phyloP scores from a whole-genome alignment of 2,888 invertebrate genomes.

The Endotricha flammealis region DNA sequence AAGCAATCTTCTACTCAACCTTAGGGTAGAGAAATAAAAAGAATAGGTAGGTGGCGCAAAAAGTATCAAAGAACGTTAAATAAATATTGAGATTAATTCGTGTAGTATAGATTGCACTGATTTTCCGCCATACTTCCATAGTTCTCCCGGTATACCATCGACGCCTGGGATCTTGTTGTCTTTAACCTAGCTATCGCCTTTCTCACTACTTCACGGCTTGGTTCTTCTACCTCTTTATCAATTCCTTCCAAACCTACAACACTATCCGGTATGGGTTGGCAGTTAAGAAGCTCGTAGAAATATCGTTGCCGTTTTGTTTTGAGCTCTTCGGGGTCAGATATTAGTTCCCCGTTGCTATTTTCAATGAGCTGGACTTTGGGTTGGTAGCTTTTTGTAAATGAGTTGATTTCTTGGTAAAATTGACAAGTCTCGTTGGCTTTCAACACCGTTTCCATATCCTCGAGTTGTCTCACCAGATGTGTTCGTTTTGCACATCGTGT shows the following conservation, averaged over 20 bases:
- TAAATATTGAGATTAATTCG: not conserved
- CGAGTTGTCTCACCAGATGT: not conserved
- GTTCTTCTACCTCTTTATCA: not conserved
- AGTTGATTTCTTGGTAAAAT: slow-evolving; percentile 3
- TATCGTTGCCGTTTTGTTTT: not conserved
- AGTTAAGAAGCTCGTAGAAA: not conserved
- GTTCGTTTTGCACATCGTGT: not conserved
- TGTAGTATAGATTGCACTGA: not conserved
- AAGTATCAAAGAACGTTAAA: too few species aligned
- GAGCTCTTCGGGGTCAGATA: not conserved
- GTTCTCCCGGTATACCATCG: slow-evolving; percentile 1
- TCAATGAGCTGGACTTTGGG: not conserved
- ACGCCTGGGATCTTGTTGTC: slow-evolving; percentile 1
- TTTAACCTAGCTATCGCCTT: not conserved
- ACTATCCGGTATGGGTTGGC: not conserved
- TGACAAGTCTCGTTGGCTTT: not conserved
- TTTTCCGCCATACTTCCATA: slow-evolving; percentile 2
- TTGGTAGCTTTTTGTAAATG: not conserved
- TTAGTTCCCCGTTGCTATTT: not conserved
- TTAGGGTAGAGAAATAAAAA: too few species aligned
- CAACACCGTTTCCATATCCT: not conserved
- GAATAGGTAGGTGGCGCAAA: too few species aligned
- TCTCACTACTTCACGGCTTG: not conserved
- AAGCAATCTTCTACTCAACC: too few species aligned
- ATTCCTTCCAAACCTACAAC: not conserved